These are phyloP conservation scores for Congeria kusceri DNA, from an alignment of 2,888 invertebrate genomes.

Conservation along the genomic window DNA sequence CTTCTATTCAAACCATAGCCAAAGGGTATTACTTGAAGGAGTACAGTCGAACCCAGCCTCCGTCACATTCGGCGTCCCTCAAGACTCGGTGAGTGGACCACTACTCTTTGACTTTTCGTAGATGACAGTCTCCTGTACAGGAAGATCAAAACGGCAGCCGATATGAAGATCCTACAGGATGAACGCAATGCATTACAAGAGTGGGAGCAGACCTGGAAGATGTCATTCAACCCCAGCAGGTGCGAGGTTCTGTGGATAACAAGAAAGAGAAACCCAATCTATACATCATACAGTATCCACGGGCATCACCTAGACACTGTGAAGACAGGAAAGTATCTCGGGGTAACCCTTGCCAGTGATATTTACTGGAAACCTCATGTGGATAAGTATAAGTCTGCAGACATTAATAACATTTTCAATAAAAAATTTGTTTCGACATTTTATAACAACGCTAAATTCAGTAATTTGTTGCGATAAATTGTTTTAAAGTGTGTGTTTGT, in stretches of 20 bases:
- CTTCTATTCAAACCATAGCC: background rate
- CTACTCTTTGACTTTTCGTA: background rate
- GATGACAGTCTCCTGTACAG: background rate
- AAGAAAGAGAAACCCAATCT: background rate
- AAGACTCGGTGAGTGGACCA: background rate
- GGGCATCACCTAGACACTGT: conserved; percentile 6
- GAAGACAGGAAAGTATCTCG: conserved; percentile 17
- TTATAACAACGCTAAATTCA: too few relatives aligned
- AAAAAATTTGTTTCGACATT: too few relatives aligned
- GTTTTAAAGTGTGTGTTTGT: too few relatives aligned
- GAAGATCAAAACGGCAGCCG: background rate
- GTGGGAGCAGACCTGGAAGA: background rate
- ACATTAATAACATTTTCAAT: too few relatives aligned
- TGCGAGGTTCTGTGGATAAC: background rate
- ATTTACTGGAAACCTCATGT: too few relatives aligned
- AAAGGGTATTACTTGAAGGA: conserved; percentile 2
- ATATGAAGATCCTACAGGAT: background rate
- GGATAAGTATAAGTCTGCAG: too few relatives aligned
- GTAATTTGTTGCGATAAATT: too few relatives aligned
- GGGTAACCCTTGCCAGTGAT: conserved; percentile 1
- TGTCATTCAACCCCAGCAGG: background rate
- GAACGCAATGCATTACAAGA: background rate
- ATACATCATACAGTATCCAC: background rate
- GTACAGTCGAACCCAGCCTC: background rate
- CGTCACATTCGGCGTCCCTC: background rate